A percentile compares a stretch with the other conserved stretches of the same genome.
These are phyloP conservation scores for Caradrina clavipalpis DNA, from an alignment of 2,888 invertebrate genomes.

Conservation along the genomic window DNA sequence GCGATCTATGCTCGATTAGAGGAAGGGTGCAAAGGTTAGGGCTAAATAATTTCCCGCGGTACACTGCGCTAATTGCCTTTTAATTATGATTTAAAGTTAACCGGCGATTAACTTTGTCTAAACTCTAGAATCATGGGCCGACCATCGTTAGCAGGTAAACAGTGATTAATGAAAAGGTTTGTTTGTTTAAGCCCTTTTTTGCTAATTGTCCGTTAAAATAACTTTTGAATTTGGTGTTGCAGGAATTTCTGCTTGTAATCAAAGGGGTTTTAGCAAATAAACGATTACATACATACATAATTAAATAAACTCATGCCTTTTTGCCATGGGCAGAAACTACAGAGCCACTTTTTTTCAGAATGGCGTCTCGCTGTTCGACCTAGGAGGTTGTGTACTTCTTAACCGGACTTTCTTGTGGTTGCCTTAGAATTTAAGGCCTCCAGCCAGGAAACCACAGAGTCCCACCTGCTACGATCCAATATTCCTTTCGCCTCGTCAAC, in stretches of 20 bases:
- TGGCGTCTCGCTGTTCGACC: no score
- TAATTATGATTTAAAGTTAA: slow-evolving; percentile 73
- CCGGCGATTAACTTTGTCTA: slow-evolving; percentile 59
- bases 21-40: slow-evolving; percentile 63
- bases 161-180: slow-evolving; percentile 65
- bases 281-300: no score
- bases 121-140: slow-evolving; percentile 61
- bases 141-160: slow-evolving; percentile 66
- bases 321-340: no score
- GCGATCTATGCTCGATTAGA: slow-evolving; percentile 61
- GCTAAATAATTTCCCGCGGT: slow-evolving; percentile 64
- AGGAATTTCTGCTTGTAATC: slow-evolving; percentile 44
- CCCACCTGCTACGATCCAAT: no score
- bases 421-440: no score
- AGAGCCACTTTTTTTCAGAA: no score
- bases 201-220: slow-evolving; percentile 63
- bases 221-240: slow-evolving; percentile 44
- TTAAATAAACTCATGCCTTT: no score
- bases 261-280: neutral
- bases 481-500: no score
- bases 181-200: slow-evolving; percentile 61
- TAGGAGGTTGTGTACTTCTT: no score
- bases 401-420: no score
- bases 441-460: no score
- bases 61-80: slow-evolving; percentile 70